Base-by-base conservation (phyloP, 2,888 invertebrate species). In the Platycnemis pennipes region DNA sequence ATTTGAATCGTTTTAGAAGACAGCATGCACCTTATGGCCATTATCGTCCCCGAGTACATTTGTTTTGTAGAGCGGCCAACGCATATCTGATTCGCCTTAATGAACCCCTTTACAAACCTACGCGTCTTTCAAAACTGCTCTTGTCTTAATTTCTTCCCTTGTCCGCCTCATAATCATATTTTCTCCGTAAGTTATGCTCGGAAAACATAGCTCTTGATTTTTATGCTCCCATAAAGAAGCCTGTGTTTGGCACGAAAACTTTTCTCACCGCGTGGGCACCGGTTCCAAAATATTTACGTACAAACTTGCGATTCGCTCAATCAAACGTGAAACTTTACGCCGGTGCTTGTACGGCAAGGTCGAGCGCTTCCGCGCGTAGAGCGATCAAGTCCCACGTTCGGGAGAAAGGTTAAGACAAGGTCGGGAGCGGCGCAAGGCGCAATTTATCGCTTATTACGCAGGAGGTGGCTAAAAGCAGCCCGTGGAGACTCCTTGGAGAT, bases 341-440 rank as follows among this genome's bases (percentile, higher is more conserved):
- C 69, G 8, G 19, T 31, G 56, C 53, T 44, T 44, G 44, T 42
- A 22, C 26, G 63, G 11, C n/a, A 44, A 91, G 42, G 91, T 44
- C 44, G 91, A 63, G 63, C 42, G 44, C n/a, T 77, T 77, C 44
- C 63, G 63, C 42, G 26, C 56, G 26, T 42, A 42, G 16, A 42
- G 42, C n/a, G 44, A 91, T 91, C 37, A 89, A 91, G 44, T 91
- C 91, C 91, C 91, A 63, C 91, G 91, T 63, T 53, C 63, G 37
- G 16, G 63, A 37, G 53, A 63, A 87, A 63, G 45, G 63, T 63
- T 44, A 63, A 19, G 19, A 22, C 91, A 91, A 91, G 91, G 91
- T 91, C 91, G 44, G 26, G 44, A 42, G 37, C 37, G n/a, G 56
- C 53, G 53, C 37, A 44, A 44, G 11, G 63, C 44, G 91, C 63